Conservation (phyloP, 2,113 vertebrate species). For the Chauna torquata region DNA sequence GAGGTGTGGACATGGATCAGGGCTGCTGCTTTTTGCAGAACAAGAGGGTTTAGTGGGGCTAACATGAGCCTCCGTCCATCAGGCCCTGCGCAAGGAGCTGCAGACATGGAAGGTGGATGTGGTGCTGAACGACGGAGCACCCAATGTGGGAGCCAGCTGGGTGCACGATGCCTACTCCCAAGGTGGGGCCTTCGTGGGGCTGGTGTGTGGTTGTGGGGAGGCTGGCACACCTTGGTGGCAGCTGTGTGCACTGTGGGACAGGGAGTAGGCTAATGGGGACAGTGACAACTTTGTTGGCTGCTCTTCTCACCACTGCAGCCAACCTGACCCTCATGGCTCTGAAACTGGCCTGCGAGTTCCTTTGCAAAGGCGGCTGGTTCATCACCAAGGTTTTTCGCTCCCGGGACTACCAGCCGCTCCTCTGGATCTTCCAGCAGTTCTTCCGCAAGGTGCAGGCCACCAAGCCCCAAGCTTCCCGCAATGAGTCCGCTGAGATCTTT, state of each 20-base stretch:
- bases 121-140: slow-evolving; percentile 93
- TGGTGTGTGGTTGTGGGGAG: fast-evolving
- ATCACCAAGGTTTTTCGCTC: slow-evolving; percentile 98
- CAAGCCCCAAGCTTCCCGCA: slow-evolving; percentile 95
- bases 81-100: slow-evolving; percentile 93
- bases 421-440: slow-evolving; percentile 98
- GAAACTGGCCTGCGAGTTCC: slow-evolving; percentile 91
- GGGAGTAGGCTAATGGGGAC: neutral
- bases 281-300: fast-evolving
- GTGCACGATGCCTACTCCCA: slow-evolving; percentile 93
- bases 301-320: slow-evolving; percentile 66
- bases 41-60: fast-evolving
- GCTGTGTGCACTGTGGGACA: fast-evolving
- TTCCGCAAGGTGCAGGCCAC: slow-evolving; percentile 95
- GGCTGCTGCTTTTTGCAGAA: too few species aligned
- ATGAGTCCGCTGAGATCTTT: slow-evolving; percentile 96
- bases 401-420: slow-evolving; percentile 92
- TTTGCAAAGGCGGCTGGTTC: slow-evolving; percentile 91
- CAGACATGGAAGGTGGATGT: slow-evolving; percentile 98
- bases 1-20: fast-evolving
- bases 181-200: slow-evolving; percentile 64
- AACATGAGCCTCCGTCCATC: fast-evolving
- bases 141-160: slow-evolving; percentile 96
- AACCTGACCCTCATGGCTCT: slow-evolving; percentile 92
- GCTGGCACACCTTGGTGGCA: neutral